Conservation (phyloP, 2,113 vertebrate genomes). For the Neolamprologus modestus region DNA sequence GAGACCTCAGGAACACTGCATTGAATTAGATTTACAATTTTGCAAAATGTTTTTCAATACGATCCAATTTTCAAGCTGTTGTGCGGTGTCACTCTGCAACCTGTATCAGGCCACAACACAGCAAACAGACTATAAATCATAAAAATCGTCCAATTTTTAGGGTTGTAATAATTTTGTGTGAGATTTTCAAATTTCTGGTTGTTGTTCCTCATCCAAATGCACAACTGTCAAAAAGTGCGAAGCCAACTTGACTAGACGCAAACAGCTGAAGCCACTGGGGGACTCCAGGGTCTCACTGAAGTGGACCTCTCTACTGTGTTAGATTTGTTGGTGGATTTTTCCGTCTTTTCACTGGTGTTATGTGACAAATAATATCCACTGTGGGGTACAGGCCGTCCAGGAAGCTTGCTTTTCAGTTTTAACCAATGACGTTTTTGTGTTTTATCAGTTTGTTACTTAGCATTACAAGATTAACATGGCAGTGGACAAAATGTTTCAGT, state of each 20-base stretch:
- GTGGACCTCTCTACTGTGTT: not conserved
- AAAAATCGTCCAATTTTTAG: not conserved
- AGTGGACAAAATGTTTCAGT: not conserved
- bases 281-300: not conserved
- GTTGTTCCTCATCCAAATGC: not conserved
- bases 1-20: not conserved
- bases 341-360: fast-evolving
- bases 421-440: not conserved
- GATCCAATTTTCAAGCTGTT: not conserved
- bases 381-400: fast-evolving
- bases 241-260: not conserved
- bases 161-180: not conserved
- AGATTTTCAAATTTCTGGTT: not conserved
- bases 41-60: not conserved
- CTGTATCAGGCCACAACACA: not conserved
- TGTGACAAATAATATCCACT: not conserved
- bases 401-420: not conserved
- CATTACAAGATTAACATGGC: not conserved
- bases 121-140: not conserved
- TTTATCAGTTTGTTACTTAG: not conserved
- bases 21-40: not conserved
- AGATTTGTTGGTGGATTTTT: not conserved
- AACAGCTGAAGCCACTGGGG: not conserved
- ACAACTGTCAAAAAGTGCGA: not conserved
- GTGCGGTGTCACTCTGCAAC: not conserved